Conservation (phyloP, 2,113 vertebrate species). For the Cheilinus undulatus region DNA sequence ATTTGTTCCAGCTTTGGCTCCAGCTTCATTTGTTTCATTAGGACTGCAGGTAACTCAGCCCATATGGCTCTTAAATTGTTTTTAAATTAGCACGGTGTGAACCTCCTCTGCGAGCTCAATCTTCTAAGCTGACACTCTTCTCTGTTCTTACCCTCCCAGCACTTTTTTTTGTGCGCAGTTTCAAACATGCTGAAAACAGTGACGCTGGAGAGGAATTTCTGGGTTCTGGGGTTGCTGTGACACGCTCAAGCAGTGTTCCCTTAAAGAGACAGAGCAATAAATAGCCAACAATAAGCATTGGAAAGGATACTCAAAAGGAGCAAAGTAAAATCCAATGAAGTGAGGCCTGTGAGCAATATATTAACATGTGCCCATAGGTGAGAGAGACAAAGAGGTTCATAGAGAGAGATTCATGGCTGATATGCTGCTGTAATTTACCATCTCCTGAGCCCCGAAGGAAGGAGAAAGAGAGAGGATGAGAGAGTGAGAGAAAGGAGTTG, state of each 20-base stretch:
- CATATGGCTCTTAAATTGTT: slow-evolving; percentile 23
- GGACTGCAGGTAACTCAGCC: slow-evolving; percentile 19
- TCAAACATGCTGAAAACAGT: slow-evolving; percentile 30
- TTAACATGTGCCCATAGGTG: slow-evolving; percentile 47
- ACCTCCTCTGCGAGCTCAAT: slow-evolving; percentile 15
- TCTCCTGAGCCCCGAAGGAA: slow-evolving; percentile 21
- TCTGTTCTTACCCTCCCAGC: background rate
- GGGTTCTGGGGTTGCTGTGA: slow-evolving; percentile 33
- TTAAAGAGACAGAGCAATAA: slow-evolving; percentile 34
- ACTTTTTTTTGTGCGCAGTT: slow-evolving; percentile 15
- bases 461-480: slow-evolving; percentile 6
- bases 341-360: slow-evolving; percentile 40
- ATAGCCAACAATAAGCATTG: slow-evolving; percentile 62
- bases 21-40: slow-evolving; percentile 35
- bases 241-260: slow-evolving; percentile 33
- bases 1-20: slow-evolving; percentile 29
- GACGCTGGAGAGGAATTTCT: slow-evolving; percentile 47
- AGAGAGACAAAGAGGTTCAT: slow-evolving; percentile 58
- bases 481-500: slow-evolving; percentile 22
- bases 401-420: slow-evolving; percentile 54
- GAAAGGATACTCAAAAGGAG: slow-evolving; percentile 39
- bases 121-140: slow-evolving; percentile 12
- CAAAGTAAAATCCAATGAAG: slow-evolving; percentile 61
- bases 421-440: slow-evolving; percentile 66
- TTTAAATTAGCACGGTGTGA: slow-evolving; percentile 29